Evolutionary conservation across 2,797 vertebrate species (phyloP).

Genomic region (Glyptemys insculpta): DNA sequence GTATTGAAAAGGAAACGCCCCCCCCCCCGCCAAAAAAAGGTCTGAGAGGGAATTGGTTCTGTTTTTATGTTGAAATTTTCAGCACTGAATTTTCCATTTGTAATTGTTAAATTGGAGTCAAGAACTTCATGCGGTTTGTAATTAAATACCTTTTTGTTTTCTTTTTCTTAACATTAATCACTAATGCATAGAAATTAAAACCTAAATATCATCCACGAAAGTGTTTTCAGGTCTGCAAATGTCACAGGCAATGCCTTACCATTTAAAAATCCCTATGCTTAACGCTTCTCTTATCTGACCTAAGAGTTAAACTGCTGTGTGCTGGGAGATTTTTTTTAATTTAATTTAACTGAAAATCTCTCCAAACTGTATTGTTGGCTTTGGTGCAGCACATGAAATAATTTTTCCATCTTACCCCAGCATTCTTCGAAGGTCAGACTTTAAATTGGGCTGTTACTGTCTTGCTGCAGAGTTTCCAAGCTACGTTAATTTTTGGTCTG

Average conservation of each 20-base stretch:
- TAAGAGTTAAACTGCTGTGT: constrained; percentile 71
- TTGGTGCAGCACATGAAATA: constrained; percentile 81
- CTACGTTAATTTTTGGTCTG: constrained; percentile 83
- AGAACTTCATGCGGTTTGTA: constrained; percentile 1
- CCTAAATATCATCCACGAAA: constrained; percentile 35
- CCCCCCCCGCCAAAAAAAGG: neutral
- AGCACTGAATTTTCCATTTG: neutral
- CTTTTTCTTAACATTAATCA: neutral
- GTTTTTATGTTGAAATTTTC: neutral
- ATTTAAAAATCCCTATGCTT: constrained; percentile 47
- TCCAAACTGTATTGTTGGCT: constrained; percentile 78
- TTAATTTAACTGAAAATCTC: constrained; percentile 77
- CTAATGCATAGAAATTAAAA: constrained; percentile 47
- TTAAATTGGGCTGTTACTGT: constrained; percentile 84
- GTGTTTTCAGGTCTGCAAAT: constrained; percentile 14
- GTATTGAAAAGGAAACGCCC: neutral
- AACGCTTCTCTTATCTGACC: constrained; percentile 53
- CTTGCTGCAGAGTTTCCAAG: constrained; percentile 82
- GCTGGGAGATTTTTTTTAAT: constrained; percentile 72
- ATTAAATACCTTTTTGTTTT: neutral
- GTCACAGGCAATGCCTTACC: constrained; percentile 13
- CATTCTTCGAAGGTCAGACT: constrained; percentile 82
- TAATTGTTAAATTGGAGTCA: neutral
- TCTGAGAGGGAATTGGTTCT: neutral
- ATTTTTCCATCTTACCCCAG: constrained; percentile 79